phyloP scores from a whole-genome alignment of 2,888 invertebrate genomes.

The Cinara cedri region DNA sequence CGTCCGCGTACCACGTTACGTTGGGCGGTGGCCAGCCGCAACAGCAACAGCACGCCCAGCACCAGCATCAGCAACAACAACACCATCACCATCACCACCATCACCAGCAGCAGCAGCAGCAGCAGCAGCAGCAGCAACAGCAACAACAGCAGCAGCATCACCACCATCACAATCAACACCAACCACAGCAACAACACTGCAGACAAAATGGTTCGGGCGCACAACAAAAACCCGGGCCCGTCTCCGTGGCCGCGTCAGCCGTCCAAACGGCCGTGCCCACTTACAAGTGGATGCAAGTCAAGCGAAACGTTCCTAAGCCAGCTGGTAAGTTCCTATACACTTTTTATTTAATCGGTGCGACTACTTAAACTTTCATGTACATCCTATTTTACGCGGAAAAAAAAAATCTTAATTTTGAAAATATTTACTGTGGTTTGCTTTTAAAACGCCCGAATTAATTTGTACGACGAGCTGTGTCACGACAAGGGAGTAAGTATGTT shows the following conservation, averaged over 20 bases:
- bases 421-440: no score
- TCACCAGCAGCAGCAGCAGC: conserved; percentile 60
- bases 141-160: conserved; percentile 61
- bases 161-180: conserved; percentile 62
- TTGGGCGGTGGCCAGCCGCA: conserved; percentile 16
- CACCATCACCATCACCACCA: conserved; percentile 61
- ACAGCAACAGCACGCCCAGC: conserved; percentile 37
- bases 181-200: conserved; percentile 63
- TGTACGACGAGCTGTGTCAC: no score
- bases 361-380: no score
- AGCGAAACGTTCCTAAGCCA: conserved; percentile 94
- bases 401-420: no score
- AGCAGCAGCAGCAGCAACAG: conserved; percentile 63
- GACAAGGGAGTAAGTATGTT: no score
- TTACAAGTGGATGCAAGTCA: conserved; percentile 99
- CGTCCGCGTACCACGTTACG: conserved; percentile 20
- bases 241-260: conserved; percentile 5
- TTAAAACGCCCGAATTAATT: no score
- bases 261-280: conserved; percentile 73
- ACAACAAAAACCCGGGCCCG: conserved; percentile 59
- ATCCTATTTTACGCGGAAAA: no score
- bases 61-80: conserved; percentile 22
- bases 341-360: no score
- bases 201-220: conserved; percentile 61
- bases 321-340: conserved; percentile 71